Percentiles rank a stretch among this genome's conserved stretches.
Conservation (phyloP, 1,140 invertebrate species). For the Microvelia longipes region DNA sequence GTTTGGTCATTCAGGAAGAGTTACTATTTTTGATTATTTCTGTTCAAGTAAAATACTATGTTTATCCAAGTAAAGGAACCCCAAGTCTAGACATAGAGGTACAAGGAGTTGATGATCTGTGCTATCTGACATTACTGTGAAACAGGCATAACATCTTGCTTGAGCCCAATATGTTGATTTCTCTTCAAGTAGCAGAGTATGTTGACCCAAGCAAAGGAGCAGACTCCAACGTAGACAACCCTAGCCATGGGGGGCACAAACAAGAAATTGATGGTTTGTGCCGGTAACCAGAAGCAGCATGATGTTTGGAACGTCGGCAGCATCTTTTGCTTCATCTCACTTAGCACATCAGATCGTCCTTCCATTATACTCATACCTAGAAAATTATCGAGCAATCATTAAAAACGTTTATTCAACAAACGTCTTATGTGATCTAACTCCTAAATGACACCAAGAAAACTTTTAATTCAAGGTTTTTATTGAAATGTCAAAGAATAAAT, state of each 20-base stretch:
- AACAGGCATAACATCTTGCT: neutral
- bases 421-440: too few species aligned
- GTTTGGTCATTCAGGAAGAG: too few species aligned
- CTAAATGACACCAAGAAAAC: too few species aligned
- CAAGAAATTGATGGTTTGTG: constrained; percentile 35
- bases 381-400: constrained; percentile 4
- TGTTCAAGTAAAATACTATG: too few species aligned
- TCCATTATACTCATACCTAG: constrained; percentile 25
- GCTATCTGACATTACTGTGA: neutral
- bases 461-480: too few species aligned
- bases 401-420: neutral
- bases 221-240: constrained; percentile 37
- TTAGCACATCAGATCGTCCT: constrained; percentile 22
- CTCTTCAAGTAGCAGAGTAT: constrained; percentile 36
- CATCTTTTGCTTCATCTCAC: constrained; percentile 21
- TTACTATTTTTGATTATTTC: too few species aligned
- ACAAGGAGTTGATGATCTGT: too few species aligned
- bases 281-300: constrained; percentile 36
- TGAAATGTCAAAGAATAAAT: too few species aligned
- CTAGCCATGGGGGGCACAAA: constrained; percentile 33
- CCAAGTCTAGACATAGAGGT: too few species aligned
- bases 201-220: constrained; percentile 37
- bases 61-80: too few species aligned
- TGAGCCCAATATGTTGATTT: constrained; percentile 6
- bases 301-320: constrained; percentile 27